Conservation (phyloP, 1,140 invertebrate genomes). For the Macrosteles quadrilineatus region DNA sequence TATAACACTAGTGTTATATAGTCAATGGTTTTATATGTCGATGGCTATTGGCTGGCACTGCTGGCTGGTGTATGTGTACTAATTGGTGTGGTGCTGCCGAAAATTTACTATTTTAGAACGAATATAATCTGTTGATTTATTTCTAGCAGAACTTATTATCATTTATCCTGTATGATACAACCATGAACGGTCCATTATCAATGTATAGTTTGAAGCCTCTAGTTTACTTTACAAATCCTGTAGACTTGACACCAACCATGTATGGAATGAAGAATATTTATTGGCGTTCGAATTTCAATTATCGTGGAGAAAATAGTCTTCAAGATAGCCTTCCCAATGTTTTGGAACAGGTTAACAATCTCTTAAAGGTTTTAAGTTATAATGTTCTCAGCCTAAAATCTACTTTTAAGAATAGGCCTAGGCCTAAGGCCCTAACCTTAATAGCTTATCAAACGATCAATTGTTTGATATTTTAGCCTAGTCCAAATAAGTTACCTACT, state of each 20-base stretch:
- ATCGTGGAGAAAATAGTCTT: background rate
- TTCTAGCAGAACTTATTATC: no score
- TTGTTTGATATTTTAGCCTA: no score
- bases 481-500: no score
- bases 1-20: no score
- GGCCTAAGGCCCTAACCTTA: no score
- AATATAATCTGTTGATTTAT: no score
- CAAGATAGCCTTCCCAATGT: background rate
- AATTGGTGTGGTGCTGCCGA: no score
- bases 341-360: constrained; percentile 33
- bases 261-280: constrained; percentile 42
- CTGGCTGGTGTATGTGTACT: no score
- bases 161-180: background rate
- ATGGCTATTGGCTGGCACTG: no score
- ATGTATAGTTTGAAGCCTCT: constrained; percentile 42
- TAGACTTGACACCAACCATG: constrained; percentile 35
- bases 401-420: no score
- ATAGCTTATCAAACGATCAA: no score
- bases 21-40: no score
- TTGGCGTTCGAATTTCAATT: background rate
- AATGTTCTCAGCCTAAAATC: background rate
- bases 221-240: constrained; percentile 24
- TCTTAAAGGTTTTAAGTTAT: background rate
- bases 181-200: constrained; percentile 27
- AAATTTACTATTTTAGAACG: background rate